Base-by-base conservation (phyloP, 2,797 vertebrate genomes). In the Arvicola amphibius region DNA sequence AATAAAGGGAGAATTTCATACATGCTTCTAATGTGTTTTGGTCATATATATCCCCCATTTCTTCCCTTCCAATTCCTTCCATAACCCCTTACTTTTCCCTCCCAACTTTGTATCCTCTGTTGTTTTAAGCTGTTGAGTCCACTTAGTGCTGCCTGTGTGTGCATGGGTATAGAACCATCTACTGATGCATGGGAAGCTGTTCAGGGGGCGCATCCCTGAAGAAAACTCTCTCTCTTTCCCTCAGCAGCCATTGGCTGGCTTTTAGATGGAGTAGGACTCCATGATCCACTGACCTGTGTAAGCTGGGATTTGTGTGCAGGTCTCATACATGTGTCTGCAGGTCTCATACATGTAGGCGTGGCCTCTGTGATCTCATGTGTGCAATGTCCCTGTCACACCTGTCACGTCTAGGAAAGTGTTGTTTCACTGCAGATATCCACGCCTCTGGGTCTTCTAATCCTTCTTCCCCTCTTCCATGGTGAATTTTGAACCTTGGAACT, bases 231-330 rank as follows among this genome's bases (percentile, higher is more conserved):
- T 37, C 65, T 29, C 48, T 7, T 48, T 11, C 48, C 34, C 48
- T 53, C 11, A 0, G 48, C 16, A n/a, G 34, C 34, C 63, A 69
- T 9, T 0, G 0, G 2, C 4, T 87, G 48, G 13, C 53, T 51
- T 34, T 78, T 32, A 32, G 43, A 46, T 8, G 2, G 46, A 4
- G 8, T n/a, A 51, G 34, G 46, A 19, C 46, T 87, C 27, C 48
- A 16, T 37, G 19, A 37, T 13, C 85, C 29, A 56, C 6, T 40
- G 16, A 25, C 25, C 34, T 10, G 34, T 71, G 34, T 53, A 71
- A 51, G 46, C 48, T 86, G 25, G 63, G 32, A 86, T 71, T 27
- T 71, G 25, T 86, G 6, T 53, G 46, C 46, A 37, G 46, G 16
- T 56, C 48, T 12, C 25, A 37, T 29, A 1, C 23, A 11, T 27